Base-by-base conservation (phyloP, 2,797 vertebrate genomes). In the Sebastes diaconus region DNA sequence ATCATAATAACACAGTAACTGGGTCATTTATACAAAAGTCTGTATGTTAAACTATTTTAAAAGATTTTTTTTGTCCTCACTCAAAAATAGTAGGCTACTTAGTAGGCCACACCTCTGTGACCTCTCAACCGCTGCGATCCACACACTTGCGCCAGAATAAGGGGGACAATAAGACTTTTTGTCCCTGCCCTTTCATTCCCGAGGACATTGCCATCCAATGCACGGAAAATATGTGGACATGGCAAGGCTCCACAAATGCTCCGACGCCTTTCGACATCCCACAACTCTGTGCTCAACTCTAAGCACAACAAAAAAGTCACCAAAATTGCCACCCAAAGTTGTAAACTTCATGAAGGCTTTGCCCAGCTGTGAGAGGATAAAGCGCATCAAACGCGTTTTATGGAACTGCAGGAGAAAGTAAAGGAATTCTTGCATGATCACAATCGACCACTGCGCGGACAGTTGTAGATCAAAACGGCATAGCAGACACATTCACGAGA, bases 261-360 rank as follows among this genome's bases (percentile, higher is more conserved):
- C 20, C 9, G 1, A 11, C 22, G 20, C 52, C 20, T 54, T 54
- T 54, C 9, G n/a, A 22, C 52, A 54, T 54, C 52, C 52, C n/a
- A 22, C 52, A 54, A 54, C 52, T 54, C 52, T 54, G 20, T 54
- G 52, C n/a, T 54, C 52, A 54, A 54, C 52, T 54, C 20, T 54
- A 22, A 10, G 10, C n/a, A 22, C 1, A 54, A 22, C 52, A 22
- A 5, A 54, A 54, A 1, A 54, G 52, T 54, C 46, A 20, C 46
- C 18, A n/a, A 52, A 3, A 20, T 52, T 20, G 46, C 46, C 46
- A 52, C 46, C 46, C 46, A 54, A 57, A 67, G n/a, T 59, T 18
- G 58, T 85, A n/a, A 81, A 83, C 42, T 71, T 84, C 12, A 80
- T 84, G 13, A 83, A 80, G 11, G 34, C 25, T 81, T 88, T 61